phyloP scores from a whole-genome alignment of 2,888 invertebrate species.

The Metalampra italica region DNA sequence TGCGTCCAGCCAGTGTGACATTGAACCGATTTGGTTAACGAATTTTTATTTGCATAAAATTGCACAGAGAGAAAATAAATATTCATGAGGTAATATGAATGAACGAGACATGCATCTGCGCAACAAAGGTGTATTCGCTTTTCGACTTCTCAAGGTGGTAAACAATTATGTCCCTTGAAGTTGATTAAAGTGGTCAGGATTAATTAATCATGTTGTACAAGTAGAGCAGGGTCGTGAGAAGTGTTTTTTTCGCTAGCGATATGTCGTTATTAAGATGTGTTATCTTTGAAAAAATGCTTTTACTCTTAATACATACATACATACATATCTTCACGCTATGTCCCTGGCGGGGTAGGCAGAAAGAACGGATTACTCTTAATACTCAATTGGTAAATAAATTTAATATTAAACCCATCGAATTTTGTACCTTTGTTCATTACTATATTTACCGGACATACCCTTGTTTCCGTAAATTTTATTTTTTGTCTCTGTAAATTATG shows the following conservation, averaged over 20 bases:
- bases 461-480: too few relatives aligned
- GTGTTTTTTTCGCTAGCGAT: neutral
- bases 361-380: too few relatives aligned
- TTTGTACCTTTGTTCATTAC: too few relatives aligned
- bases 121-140: neutral
- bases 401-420: too few relatives aligned
- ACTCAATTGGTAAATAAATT: too few relatives aligned
- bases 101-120: neutral
- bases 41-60: conserved; percentile 22
- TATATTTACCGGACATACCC: too few relatives aligned
- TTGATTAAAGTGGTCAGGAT: neutral
- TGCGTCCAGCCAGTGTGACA: conserved; percentile 26
- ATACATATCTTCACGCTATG: too few relatives aligned
- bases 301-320: too few relatives aligned
- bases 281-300: too few relatives aligned
- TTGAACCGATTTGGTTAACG: conserved; percentile 32
- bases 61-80: neutral
- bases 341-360: too few relatives aligned
- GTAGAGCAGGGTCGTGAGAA: conserved; percentile 1
- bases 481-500: too few relatives aligned
- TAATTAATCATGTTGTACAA: neutral
- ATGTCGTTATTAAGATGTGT: too few relatives aligned
- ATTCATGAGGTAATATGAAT: neutral
- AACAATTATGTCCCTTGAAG: conserved; percentile 1
- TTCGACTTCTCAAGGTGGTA: neutral